phyloP scores from a whole-genome alignment of 2,113 vertebrate species.

The Protobothrops mucrosquamatus region DNA sequence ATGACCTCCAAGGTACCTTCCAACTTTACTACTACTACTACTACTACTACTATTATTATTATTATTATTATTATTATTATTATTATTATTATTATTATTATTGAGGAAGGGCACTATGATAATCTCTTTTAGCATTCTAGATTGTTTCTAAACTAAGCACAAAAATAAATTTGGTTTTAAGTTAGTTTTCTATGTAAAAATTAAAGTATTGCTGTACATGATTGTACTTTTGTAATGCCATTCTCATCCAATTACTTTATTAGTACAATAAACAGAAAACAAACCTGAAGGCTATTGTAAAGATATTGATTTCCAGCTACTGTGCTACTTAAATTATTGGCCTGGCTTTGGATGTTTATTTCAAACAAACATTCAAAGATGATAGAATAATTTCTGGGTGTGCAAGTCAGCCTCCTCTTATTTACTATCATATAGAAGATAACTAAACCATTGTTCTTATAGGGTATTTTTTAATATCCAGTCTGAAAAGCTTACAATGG shows the following conservation, averaged over 20 bases:
- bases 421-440: neutral
- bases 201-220: neutral
- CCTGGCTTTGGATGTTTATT: neutral
- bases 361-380: neutral
- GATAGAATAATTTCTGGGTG: neutral
- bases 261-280: neutral
- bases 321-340: neutral
- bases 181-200: neutral
- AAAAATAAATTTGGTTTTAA: neutral
- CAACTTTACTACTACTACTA: too few species aligned
- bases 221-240: neutral
- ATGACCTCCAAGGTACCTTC: too few species aligned
- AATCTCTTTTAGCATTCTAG: neutral
- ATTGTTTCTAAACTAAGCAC: neutral
- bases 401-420: neutral
- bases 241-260: neutral
- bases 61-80: too few species aligned
- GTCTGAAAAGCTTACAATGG: neutral
- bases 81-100: too few species aligned
- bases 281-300: neutral
- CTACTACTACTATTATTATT: too few species aligned
- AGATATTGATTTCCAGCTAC: neutral
- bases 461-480: slow-evolving; percentile 25
- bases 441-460: neutral
- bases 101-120: neutral